These are phyloP conservation scores for Pandemis corylana DNA, from an alignment of 2,888 invertebrate species.

Conservation along the genomic window DNA sequence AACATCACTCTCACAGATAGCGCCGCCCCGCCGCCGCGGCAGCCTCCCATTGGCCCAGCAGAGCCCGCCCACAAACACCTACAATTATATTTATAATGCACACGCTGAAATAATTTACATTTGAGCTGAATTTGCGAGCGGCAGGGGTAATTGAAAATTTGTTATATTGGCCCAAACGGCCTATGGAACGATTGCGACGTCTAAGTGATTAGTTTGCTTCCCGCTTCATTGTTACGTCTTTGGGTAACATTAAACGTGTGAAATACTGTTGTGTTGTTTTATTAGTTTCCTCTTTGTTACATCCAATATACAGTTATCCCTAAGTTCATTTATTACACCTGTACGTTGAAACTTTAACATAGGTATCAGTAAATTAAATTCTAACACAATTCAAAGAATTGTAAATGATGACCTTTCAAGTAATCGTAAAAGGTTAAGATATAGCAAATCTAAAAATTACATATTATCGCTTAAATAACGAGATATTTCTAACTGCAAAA, in stretches of 20 bases:
- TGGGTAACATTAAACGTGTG: constrained; percentile 22
- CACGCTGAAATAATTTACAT: constrained; percentile 84
- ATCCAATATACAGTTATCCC: not conserved
- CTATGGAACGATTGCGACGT: constrained; percentile 60
- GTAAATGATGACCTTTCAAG: too few species aligned
- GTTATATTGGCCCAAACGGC: constrained; percentile 80
- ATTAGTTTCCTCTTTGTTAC: not conserved
- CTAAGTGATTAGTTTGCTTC: constrained; percentile 71
- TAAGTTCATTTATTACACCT: not conserved
- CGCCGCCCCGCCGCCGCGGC: constrained; percentile 72
- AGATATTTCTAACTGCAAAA: too few species aligned
- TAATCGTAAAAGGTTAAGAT: too few species aligned
- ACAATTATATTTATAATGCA: constrained; percentile 85
- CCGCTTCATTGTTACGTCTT: constrained; percentile 46
- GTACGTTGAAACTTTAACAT: too few species aligned
- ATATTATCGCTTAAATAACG: too few species aligned
- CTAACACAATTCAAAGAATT: too few species aligned
- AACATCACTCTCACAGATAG: constrained; percentile 77
- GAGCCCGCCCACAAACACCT: constrained; percentile 78
- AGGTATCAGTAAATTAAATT: too few species aligned
- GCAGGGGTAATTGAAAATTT: constrained; percentile 84
- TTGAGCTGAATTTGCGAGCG: constrained; percentile 84
- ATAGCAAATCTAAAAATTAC: too few species aligned
- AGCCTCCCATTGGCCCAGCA: constrained; percentile 69
- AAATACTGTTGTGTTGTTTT: not conserved